Conservation (phyloP, 2,888 invertebrate genomes). For the Microplitis deprimator region DNA sequence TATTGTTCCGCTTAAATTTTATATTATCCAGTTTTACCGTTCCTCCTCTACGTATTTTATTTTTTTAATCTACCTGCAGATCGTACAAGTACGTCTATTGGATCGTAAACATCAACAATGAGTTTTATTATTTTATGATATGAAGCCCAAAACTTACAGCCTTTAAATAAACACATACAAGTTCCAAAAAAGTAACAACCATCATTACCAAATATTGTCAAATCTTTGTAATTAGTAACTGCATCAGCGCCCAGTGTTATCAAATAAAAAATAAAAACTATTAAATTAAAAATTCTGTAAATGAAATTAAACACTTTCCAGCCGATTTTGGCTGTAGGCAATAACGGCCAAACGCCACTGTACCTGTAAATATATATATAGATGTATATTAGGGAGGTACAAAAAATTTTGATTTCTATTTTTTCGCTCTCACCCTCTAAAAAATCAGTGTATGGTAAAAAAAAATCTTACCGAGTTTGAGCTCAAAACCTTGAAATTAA, state of each 20-base stretch:
- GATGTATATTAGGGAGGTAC: too few relatives aligned
- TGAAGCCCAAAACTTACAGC: constrained; percentile 30
- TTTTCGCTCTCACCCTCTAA: too few relatives aligned
- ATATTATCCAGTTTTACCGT: too few relatives aligned
- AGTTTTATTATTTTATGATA: background rate
- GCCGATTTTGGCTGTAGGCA: background rate
- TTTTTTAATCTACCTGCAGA: background rate
- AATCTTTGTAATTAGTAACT: constrained; percentile 41
- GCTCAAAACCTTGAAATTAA: too few relatives aligned
- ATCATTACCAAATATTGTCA: constrained; percentile 55
- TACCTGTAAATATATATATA: background rate
- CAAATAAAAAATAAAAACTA: background rate
- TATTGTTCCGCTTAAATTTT: too few relatives aligned
- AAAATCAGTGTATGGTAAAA: too few relatives aligned
- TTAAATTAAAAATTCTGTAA: background rate
- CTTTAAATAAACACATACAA: background rate
- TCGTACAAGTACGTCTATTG: background rate
- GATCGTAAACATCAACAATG: background rate
- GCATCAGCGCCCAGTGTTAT: background rate
- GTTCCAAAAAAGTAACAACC: constrained; percentile 57
- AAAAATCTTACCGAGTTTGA: too few relatives aligned
- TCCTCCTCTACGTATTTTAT: background rate
- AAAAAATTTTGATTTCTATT: too few relatives aligned
- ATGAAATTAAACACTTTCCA: background rate
- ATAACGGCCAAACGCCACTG: background rate